Percentiles rank a stretch among this genome's conserved stretches.
Evolutionary conservation across 2,797 vertebrate genomes (phyloP).

Genomic region (Spatula versicolor): DNA sequence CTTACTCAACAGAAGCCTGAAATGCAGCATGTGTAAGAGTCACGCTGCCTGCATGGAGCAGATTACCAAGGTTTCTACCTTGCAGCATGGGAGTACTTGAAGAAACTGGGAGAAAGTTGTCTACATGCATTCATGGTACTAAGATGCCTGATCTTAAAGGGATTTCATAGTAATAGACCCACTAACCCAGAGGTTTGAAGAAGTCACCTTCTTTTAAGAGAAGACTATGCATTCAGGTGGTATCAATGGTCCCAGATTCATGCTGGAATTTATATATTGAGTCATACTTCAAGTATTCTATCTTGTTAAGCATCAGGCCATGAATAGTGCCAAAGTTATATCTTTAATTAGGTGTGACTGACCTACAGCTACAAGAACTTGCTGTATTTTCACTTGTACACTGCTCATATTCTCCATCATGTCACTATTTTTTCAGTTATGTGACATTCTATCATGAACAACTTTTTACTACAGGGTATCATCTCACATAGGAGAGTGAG

Average conservation of each 20-base stretch:
- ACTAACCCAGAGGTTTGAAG: neutral
- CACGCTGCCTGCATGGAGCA: neutral
- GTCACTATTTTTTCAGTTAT: neutral
- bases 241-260: neutral
- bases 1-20: neutral
- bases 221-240: neutral
- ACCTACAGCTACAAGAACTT: neutral
- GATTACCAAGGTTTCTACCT: neutral
- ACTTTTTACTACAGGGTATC: neutral
- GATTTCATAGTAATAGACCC: accelerated
- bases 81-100: accelerated
- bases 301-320: neutral
- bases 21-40: neutral
- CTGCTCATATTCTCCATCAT: neutral
- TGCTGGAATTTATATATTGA: neutral
- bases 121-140: neutral
- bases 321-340: neutral
- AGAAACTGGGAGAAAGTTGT: neutral
- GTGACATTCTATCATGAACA: neutral
- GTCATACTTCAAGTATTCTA: neutral
- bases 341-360: neutral
- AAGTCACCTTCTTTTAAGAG: neutral
- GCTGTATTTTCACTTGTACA: neutral
- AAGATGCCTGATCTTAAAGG: neutral
- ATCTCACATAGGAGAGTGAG: neutral